These are phyloP conservation scores for Rhagonycha fulva DNA, from an alignment of 2,888 invertebrate genomes.

Conservation along the genomic window DNA sequence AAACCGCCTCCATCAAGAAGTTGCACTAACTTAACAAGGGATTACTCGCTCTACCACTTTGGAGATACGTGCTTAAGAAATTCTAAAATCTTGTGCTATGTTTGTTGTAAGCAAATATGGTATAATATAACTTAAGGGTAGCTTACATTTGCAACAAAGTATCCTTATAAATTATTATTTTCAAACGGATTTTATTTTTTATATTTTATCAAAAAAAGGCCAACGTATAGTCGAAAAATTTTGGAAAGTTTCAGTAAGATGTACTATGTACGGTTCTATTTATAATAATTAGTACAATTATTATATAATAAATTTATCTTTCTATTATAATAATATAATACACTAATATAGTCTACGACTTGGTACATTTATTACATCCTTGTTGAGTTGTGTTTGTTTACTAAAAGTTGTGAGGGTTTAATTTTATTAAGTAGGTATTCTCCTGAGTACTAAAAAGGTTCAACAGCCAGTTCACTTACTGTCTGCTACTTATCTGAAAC, in stretches of 20 bases:
- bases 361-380: background rate
- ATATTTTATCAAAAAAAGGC: background rate
- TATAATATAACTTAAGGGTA: background rate
- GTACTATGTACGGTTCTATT: background rate
- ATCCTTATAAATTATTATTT: background rate
- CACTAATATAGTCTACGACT: background rate
- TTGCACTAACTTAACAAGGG: constrained; percentile 9
- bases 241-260: background rate
- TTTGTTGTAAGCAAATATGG: constrained; percentile 8
- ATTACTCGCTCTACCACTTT: constrained; percentile 10
- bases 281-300: background rate
- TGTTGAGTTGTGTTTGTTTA: background rate
- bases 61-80: constrained; percentile 5
- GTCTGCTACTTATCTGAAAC: background rate
- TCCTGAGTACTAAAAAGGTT: background rate
- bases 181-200: background rate
- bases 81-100: constrained; percentile 9
- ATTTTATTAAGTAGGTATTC: background rate
- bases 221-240: background rate
- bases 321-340: background rate
- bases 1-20: constrained; percentile 8
- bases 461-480: background rate
- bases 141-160: background rate
- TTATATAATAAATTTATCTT: background rate
- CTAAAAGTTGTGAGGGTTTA: background rate